phyloP scores from a whole-genome alignment of 2,113 vertebrate species.

The Corydoras maculifer region DNA sequence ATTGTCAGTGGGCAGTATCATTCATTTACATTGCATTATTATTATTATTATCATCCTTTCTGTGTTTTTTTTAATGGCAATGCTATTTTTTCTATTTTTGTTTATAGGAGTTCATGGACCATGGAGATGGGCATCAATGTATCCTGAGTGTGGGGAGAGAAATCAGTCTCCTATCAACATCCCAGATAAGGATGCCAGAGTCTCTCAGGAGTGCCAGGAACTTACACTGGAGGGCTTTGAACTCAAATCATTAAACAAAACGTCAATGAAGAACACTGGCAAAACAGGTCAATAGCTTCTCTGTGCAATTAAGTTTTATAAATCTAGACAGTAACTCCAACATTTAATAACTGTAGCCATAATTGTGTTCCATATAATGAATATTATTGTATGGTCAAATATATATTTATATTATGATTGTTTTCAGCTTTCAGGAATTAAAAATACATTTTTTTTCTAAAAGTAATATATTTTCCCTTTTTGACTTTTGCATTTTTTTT shows the following conservation, averaged over 20 bases:
- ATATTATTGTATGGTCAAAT: no score
- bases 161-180: slow-evolving; percentile 95
- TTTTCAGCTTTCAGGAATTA: background rate
- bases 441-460: background rate
- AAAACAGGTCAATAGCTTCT: slow-evolving; percentile 78
- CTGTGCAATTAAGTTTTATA: no score
- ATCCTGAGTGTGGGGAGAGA: slow-evolving; percentile 76
- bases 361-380: no score
- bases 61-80: background rate
- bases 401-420: no score
- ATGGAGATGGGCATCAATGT: slow-evolving; percentile 79
- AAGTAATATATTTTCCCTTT: background rate
- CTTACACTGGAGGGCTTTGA: slow-evolving; percentile 87
- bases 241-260: slow-evolving; percentile 90
- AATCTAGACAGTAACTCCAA: no score
- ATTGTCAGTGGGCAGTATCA: no score
- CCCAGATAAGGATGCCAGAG: slow-evolving; percentile 67
- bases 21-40: no score
- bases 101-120: slow-evolving; percentile 82
- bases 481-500: background rate
- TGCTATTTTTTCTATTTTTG: slow-evolving; percentile 25
- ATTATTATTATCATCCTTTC: no score
- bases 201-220: slow-evolving; percentile 82
- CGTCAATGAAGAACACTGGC: slow-evolving; percentile 99
- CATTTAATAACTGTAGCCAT: no score